Conservation (phyloP, 2,113 vertebrate genomes). For the Proteles cristata region DNA sequence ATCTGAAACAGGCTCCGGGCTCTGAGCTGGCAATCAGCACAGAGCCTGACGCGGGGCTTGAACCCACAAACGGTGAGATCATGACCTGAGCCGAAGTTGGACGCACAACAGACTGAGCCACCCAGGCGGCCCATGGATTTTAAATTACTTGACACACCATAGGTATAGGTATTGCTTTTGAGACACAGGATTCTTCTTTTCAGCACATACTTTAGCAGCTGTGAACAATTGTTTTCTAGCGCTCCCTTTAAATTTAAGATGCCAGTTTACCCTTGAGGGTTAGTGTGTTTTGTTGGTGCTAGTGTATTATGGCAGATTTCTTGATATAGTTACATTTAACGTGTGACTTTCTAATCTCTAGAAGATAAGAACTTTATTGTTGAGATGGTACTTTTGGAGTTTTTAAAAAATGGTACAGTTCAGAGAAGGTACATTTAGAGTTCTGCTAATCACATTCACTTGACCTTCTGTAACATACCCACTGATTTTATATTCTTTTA, state of each 20-base stretch:
- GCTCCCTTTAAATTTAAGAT: constrained; percentile 13
- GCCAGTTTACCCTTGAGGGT: neutral
- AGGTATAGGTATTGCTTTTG: constrained; percentile 7
- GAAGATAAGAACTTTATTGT: neutral
- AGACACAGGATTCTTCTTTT: neutral
- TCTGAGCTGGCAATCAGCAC: too few species aligned
- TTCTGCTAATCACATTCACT: neutral
- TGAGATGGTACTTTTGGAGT: constrained; percentile 14
- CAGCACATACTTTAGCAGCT: neutral
- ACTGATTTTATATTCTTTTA: neutral
- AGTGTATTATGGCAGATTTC: neutral
- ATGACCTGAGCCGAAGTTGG: too few species aligned
- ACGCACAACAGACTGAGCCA: too few species aligned
- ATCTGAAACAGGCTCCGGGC: too few species aligned
- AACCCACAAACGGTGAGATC: too few species aligned
- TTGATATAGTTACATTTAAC: constrained; percentile 23
- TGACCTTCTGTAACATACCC: neutral
- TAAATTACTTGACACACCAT: neutral
- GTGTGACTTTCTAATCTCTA: neutral
- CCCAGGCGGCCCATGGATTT: neutral
- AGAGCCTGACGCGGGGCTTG: too few species aligned
- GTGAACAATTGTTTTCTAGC: neutral
- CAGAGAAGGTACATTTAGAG: neutral
- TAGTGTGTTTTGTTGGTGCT: neutral
- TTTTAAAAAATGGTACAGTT: neutral